Percentiles rank a stretch among this genome's conserved stretches.
These are phyloP conservation scores for Dromiciops gliroides DNA, from an alignment of 2,113 vertebrate species.

Conservation along the genomic window DNA sequence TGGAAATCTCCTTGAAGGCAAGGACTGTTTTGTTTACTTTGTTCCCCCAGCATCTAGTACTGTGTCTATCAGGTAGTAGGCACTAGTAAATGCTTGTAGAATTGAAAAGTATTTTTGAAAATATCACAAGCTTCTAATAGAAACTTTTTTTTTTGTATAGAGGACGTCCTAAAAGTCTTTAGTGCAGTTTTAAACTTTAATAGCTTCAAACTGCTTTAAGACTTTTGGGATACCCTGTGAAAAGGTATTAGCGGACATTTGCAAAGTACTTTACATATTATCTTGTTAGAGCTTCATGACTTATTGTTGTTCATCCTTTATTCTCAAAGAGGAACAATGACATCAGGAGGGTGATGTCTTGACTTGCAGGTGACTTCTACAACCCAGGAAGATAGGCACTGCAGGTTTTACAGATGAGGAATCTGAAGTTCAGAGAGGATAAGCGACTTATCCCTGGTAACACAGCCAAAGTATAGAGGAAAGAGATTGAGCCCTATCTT, in stretches of 20 bases:
- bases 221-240: background rate
- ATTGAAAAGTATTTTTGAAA: background rate
- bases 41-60: background rate
- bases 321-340: background rate
- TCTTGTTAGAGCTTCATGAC: background rate
- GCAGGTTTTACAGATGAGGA: background rate
- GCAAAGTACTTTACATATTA: background rate
- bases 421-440: background rate
- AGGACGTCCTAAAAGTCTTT: background rate
- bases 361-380: background rate
- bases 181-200: background rate
- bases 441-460: background rate
- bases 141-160: background rate
- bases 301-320: background rate
- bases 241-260: background rate
- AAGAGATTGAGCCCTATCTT: background rate
- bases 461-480: background rate
- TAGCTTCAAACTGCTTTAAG: background rate
- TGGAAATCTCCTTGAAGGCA: background rate
- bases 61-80: background rate
- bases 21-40: background rate
- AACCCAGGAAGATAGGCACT: too few relatives aligned
- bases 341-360: background rate
- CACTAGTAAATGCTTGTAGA: background rate
- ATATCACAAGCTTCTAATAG: background rate